A percentile compares a stretch with the other conserved stretches of the same genome.
Evolutionary conservation across 2,888 invertebrate species (phyloP).

Genomic region (Ligdia adustata): DNA sequence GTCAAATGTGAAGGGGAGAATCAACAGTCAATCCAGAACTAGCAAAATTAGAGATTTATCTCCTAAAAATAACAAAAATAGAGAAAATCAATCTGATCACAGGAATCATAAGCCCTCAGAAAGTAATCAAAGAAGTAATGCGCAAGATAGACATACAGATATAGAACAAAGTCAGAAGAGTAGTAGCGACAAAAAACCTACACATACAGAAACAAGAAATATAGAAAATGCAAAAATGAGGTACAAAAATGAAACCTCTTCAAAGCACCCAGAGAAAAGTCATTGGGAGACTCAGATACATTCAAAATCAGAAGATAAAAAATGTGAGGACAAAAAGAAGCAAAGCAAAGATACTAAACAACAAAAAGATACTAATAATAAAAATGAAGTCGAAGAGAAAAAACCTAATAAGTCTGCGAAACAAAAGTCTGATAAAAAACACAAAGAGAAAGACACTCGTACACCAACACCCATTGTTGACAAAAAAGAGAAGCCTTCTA

Average conservation of each 20-base stretch:
- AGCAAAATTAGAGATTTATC: background rate
- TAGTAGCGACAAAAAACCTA: too few species aligned
- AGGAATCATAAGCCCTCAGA: conserved; percentile 10
- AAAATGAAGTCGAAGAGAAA: background rate
- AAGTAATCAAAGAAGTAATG: conserved; percentile 25
- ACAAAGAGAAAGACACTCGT: conserved; percentile 6
- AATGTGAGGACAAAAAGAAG: conserved; percentile 32
- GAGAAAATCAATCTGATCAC: conserved; percentile 14
- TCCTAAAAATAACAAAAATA: background rate
- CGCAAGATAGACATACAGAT: conserved; percentile 9
- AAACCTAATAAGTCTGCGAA: background rate
- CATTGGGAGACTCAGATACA: conserved; percentile 19
- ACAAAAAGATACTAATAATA: conserved; percentile 7
- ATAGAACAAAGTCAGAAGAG: background rate
- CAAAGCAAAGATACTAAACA: conserved; percentile 10
- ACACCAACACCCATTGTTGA: conserved; percentile 5
- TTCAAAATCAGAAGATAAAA: conserved; percentile 22
- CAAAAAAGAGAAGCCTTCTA: conserved; percentile 9
- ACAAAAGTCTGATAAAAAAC: conserved; percentile 11
- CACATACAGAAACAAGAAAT: too few species aligned
- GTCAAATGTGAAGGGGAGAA: conserved; percentile 5
- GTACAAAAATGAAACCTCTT: background rate
- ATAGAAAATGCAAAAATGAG: background rate
- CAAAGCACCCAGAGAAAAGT: background rate
- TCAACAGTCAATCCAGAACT: conserved; percentile 4